Base-by-base conservation (phyloP, 1,140 invertebrate genomes). In the Lordiphosa collinella region DNA sequence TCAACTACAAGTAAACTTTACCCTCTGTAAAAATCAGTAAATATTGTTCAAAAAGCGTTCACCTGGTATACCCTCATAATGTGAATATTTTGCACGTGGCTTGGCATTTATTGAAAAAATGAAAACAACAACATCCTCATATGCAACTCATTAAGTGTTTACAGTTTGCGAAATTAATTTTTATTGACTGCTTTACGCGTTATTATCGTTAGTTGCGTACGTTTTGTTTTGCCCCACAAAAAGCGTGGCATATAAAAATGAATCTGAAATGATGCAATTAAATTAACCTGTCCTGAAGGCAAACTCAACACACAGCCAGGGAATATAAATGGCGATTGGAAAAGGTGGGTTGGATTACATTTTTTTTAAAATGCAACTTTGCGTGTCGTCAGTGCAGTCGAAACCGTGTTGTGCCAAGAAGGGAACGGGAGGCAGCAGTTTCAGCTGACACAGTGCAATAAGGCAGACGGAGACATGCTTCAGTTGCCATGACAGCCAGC, bases 211-310 rank as follows among this genome's bases (percentile, higher is more conserved):
- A 66, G 66, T 60, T 50, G 61, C 51, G 56, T 61, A 53, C 61
- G 56, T 62, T 71, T 61, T 66, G 57, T 50, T 47, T 25, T 47
- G 29, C 35, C 48, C 37, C 43, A 40, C 36, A 54, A 36, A 29
- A 18, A 11, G 34, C 66, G 60, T 61, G 64, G 37, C 59, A 82
- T 63, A 22, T 60, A 75, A 82, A 82, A 71, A 82, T 76, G 82
- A 76, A 82, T 76, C 71, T 62, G 44, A 80, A 76, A 76, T 71
- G 67, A 71, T 82, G 58, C 76, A 82, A 71, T 80, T 80, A 57
- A 75, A 75, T 54, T 71, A 46, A 38, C 46, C 44, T 57, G 35
- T 75, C 35, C 62, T 57, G 29, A 55, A 54, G 50, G 54, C 54
- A 44, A 75, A 44, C 31, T 34, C 46, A 40, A 49, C 12, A 35